phyloP scores from a whole-genome alignment of 2,888 invertebrate species.

The Caenorhabditis drosophilae region DNA sequence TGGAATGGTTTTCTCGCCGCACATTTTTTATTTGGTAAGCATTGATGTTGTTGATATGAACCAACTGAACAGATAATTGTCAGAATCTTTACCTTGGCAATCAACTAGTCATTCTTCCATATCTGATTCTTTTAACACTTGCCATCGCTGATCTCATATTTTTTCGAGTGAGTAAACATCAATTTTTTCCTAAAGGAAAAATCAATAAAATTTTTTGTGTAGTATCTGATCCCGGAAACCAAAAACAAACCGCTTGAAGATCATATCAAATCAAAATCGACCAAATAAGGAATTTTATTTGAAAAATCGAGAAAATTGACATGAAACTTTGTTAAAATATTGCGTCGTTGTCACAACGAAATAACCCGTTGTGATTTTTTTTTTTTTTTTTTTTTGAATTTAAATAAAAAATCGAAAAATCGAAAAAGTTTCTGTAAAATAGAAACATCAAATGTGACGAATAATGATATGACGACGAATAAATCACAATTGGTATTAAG shows the following conservation, averaged over 20 bases:
- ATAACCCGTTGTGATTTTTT: not conserved
- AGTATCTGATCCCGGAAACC: conserved; percentile 32
- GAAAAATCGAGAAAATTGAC: not conserved
- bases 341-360: not conserved
- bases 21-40: conserved; percentile 42
- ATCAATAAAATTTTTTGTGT: not conserved
- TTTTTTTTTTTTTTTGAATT: not conserved
- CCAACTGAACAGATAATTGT: conserved; percentile 2
- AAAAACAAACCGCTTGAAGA: conserved; percentile 36
- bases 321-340: not conserved
- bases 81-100: conserved; percentile 26
- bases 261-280: conserved; percentile 2
- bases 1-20: conserved; percentile 59
- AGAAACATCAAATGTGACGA: not conserved
- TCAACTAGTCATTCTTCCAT: conserved; percentile 18
- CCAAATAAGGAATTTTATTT: not conserved
- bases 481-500: not conserved
- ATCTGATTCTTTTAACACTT: conserved; percentile 17
- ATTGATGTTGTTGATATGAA: not conserved
- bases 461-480: not conserved
- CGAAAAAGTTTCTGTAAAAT: no score
- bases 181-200: not conserved
- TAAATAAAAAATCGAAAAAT: not conserved
- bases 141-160: conserved; percentile 23
- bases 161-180: conserved; percentile 25